Evolutionary conservation across 2,113 vertebrate genomes (phyloP).

Genomic region (Tinamus guttatus): DNA sequence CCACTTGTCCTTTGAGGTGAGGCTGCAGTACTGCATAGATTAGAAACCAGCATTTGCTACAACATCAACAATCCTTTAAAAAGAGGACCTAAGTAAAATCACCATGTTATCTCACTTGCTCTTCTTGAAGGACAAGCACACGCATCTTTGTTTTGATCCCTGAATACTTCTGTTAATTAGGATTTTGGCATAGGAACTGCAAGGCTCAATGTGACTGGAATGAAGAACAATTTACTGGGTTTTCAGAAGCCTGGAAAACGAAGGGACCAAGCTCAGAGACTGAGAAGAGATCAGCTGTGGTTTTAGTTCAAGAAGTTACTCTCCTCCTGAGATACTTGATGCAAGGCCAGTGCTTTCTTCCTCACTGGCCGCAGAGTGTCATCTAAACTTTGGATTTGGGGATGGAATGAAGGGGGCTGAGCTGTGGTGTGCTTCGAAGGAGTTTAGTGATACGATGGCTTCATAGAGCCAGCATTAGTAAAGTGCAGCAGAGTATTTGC

Average conservation of each 20-base stretch:
- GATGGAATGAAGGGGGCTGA: not conserved
- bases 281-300: not conserved
- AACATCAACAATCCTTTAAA: not conserved
- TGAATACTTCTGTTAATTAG: not conserved
- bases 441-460: not conserved
- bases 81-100: not conserved
- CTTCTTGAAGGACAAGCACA: not conserved
- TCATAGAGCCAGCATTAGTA: not conserved
- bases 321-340: not conserved
- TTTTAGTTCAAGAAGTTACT: not conserved
- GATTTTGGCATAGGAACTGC: not conserved
- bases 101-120: not conserved
- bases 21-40: not conserved
- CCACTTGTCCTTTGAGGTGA: slow-evolving; percentile 8
- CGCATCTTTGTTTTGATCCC: not conserved
- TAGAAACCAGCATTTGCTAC: not conserved
- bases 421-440: not conserved
- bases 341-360: not conserved
- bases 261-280: not conserved
- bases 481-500: not conserved
- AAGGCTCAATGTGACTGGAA: not conserved
- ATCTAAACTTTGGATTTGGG: not conserved
- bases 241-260: not conserved
- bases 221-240: not conserved
- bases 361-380: not conserved